phyloP scores from a whole-genome alignment of 2,113 vertebrate species.

The Tympanuchus pallidicinctus region DNA sequence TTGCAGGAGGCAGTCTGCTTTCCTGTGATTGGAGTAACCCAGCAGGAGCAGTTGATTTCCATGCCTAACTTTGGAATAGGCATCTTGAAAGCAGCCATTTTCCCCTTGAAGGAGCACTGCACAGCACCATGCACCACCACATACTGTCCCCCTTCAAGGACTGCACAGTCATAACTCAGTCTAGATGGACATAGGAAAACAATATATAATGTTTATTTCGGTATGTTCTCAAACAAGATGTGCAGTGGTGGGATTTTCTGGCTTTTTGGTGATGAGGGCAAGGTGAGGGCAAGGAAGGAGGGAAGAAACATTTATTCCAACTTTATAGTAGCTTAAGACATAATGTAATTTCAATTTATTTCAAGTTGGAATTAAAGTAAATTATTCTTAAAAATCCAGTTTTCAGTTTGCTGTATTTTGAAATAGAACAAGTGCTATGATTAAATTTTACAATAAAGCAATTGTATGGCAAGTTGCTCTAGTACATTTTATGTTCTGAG shows the following conservation, averaged over 20 bases:
- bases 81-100: neutral
- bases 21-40: neutral
- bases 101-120: neutral
- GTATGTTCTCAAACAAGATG: neutral
- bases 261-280: neutral
- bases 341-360: neutral
- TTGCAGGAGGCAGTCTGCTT: neutral
- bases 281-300: neutral
- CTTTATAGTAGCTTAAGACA: neutral
- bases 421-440: neutral
- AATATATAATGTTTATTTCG: neutral
- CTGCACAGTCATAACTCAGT: neutral
- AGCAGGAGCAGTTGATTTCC: neutral
- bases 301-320: neutral
- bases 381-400: neutral
- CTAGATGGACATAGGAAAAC: neutral
- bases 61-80: fast-evolving
- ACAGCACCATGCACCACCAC: neutral
- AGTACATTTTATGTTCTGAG: neutral
- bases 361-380: neutral
- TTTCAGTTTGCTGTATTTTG: neutral
- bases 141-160: neutral
- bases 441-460: neutral
- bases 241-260: neutral
- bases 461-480: neutral